A percentile compares a stretch with the other conserved stretches of the same genome.
Conservation (phyloP, 2,888 invertebrate species). For the Philhelius pedissequus region DNA sequence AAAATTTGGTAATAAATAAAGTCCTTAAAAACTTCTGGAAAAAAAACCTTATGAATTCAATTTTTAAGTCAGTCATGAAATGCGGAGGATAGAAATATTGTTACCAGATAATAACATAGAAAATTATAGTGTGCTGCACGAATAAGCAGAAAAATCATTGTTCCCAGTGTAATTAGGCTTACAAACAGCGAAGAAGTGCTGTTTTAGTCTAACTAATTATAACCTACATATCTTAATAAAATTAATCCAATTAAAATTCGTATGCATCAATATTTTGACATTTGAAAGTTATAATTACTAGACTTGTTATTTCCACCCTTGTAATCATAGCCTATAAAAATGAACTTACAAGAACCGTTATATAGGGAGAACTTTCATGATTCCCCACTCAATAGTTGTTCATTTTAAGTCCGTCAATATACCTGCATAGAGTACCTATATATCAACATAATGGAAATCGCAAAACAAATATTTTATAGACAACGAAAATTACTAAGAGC, state of each 20-base stretch:
- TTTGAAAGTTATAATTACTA: constrained; percentile 35
- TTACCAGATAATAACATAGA: no score
- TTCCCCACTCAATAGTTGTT: neutral
- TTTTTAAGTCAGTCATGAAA: no score
- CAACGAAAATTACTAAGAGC: constrained; percentile 33
- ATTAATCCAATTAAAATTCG: constrained; percentile 18
- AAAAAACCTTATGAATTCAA: no score
- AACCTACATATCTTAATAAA: neutral
- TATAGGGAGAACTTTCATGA: neutral
- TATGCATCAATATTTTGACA: constrained; percentile 48
- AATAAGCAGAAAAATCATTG: no score
- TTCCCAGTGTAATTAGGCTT: no score
- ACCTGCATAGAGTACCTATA: neutral
- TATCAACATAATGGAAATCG: neutral
- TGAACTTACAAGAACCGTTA: neutral
- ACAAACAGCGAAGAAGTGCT: no score
- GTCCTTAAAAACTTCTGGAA: no score
- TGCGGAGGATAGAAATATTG: no score
- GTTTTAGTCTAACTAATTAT: no score
- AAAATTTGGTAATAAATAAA: no score
- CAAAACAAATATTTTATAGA: neutral
- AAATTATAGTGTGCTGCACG: no score
- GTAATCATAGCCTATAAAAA: neutral
- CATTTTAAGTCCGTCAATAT: neutral
- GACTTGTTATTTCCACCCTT: constrained; percentile 8